Base-by-base conservation (phyloP, 2,113 vertebrate genomes). In the Psophia crepitans region DNA sequence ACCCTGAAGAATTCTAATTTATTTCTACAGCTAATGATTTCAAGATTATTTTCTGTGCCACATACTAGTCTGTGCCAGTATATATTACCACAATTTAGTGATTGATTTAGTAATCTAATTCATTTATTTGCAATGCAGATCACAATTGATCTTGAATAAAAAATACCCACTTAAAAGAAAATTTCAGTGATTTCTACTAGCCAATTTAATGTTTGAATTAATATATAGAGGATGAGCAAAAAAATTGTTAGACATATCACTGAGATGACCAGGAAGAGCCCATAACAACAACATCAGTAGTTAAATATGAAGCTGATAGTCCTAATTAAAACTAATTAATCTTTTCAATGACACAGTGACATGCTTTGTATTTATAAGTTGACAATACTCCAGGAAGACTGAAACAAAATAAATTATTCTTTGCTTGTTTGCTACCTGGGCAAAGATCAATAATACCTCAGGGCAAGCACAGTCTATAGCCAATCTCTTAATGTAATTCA, bases 281-380 rank as follows among this genome's bases (percentile, higher is more conserved):
- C 6, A 7, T 21, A 82, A 78, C 79, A 89, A 44, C 64, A 90
- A 78, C 86, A 89, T 46, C 65, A 54, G 43, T 78, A 87, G 49
- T 79, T 93, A 90, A 87, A 75, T 68, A 61, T 28, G 30, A 92
- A 84, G 30, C 33, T 94, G 17, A 46, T 77, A 84, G 8, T 49
- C 33, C 23, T 89, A 84, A 87, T 84, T 91, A 79, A 81, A 93
- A 63, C 64, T 28, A 82, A 87, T 78, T 70, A 84, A 84, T 96
- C 58, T 87, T 96, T 84, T 75, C 73, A 87, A 4, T 89, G 61
- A 83, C 41, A 79, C 41, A 60, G 26, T 78, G 39, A 20, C 57
- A 75, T 49, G 56, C 11, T 87, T 93, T 89, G 57, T 86, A 37
- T 37, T 69, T 18, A 4, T 24, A 92, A 73, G 14, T 2, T 92